These are phyloP conservation scores for Saccopteryx leptura DNA, from an alignment of 2,113 vertebrate species.

Conservation along the genomic window DNA sequence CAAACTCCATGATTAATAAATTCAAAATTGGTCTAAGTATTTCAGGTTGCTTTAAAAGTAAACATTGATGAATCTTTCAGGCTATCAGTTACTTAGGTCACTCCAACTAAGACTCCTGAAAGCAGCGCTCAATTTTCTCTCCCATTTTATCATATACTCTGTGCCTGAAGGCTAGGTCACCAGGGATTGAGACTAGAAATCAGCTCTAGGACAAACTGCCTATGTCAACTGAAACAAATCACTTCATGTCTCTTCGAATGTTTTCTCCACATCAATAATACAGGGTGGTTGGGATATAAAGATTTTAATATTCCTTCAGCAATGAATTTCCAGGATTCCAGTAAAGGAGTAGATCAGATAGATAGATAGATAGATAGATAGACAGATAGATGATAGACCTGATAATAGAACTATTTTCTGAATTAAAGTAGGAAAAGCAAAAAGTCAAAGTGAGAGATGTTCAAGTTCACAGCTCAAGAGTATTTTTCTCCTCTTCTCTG, in stretches of 20 bases:
- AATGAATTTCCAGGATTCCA: constrained; percentile 31
- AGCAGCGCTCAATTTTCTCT: neutral
- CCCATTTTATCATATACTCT: neutral
- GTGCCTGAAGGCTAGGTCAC: neutral
- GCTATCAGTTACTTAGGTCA: neutral
- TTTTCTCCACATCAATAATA: constrained; percentile 13
- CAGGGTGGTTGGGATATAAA: neutral
- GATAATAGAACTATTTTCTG: neutral
- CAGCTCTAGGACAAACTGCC: neutral
- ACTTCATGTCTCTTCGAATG: neutral
- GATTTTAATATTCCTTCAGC: neutral
- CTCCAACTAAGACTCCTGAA: neutral
- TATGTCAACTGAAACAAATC: constrained; percentile 21
- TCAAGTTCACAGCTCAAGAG: constrained; percentile 11
- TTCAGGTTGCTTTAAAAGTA: neutral
- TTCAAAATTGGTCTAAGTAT: neutral
- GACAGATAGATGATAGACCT: neutral
- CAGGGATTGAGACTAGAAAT: neutral
- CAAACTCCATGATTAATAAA: neutral
- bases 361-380: neutral
- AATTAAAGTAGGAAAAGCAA: constrained; percentile 3
- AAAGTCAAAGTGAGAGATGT: neutral
- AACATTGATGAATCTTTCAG: neutral
- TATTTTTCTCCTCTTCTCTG: constrained; percentile 18
- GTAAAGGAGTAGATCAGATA: neutral